phyloP scores from a whole-genome alignment of 2,888 invertebrate species.

The Acanthopleura granulata region DNA sequence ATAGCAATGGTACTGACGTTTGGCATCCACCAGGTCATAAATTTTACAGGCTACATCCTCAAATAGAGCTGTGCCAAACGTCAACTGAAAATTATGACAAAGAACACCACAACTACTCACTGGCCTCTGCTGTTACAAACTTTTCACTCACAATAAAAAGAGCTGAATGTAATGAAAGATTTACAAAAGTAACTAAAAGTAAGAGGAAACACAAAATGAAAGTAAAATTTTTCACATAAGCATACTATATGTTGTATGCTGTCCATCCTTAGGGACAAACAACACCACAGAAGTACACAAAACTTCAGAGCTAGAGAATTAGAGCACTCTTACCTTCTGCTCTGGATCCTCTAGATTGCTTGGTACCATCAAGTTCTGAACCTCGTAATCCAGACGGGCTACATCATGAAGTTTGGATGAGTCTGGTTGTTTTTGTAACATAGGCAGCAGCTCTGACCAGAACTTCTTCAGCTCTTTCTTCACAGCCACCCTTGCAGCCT shows the following conservation, averaged over 20 bases:
- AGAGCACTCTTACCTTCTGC: conserved; percentile 63
- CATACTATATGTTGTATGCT: no score
- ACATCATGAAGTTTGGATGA: conserved; percentile 58
- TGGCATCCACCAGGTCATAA: conserved; percentile 65
- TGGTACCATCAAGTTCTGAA: conserved; percentile 58
- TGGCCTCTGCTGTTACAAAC: no score
- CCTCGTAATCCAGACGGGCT: conserved; percentile 60
- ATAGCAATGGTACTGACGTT: conserved; percentile 64
- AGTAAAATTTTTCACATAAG: no score
- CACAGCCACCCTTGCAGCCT: conserved; percentile 39
- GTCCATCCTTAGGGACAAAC: background rate
- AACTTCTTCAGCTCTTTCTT: conserved; percentile 54
- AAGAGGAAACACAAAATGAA: no score
- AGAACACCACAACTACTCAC: no score
- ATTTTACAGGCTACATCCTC: conserved; percentile 66
- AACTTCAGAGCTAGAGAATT: no score
- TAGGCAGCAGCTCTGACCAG: conserved; percentile 60
- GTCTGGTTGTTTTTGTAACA: conserved; percentile 56
- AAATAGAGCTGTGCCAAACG: conserved; percentile 61
- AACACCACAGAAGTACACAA: background rate
- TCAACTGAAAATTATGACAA: conserved; percentile 39
- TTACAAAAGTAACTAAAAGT: no score
- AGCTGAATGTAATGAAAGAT: no score
- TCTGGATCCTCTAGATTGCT: conserved; percentile 58
- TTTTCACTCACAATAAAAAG: no score